Evolutionary conservation across 2,888 invertebrate species (phyloP).

Genomic region (Sphaeridia pumilis): DNA sequence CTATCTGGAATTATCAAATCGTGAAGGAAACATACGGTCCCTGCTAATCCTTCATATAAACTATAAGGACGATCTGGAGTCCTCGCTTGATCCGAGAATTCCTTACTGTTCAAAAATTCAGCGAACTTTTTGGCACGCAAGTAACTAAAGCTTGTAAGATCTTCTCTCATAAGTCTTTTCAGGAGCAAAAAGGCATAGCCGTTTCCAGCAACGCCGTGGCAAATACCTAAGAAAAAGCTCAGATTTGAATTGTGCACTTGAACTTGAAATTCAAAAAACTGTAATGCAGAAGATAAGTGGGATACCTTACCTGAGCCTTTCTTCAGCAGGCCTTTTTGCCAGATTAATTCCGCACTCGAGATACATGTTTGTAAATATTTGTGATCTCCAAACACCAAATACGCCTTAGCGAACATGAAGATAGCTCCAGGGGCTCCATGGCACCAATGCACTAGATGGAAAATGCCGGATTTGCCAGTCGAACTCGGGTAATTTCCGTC

Average conservation of each 20-base stretch:
- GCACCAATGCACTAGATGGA: conserved; percentile 55
- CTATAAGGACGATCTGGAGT: conserved; percentile 71
- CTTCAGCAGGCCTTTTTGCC: conserved; percentile 66
- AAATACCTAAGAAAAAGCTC: conserved; percentile 52
- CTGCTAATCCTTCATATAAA: conserved; percentile 75
- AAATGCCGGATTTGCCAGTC: conserved; percentile 52
- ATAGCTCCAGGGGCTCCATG: conserved; percentile 47
- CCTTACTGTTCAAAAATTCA: conserved; percentile 55
- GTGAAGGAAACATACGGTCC: conserved; percentile 67
- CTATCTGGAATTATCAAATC: conserved; percentile 62
- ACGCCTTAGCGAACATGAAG: conserved; percentile 71
- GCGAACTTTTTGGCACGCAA: conserved; percentile 66
- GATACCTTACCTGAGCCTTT: conserved; percentile 71
- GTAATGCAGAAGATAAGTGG: too few species aligned
- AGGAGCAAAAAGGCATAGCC: conserved; percentile 67
- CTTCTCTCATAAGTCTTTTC: conserved; percentile 55
- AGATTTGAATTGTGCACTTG: not conserved
- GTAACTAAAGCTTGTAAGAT: conserved; percentile 55
- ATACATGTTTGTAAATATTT: conserved; percentile 58
- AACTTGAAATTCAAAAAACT: not conserved
- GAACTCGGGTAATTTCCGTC: conserved; percentile 68
- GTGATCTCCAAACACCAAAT: conserved; percentile 57
- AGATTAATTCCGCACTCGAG: conserved; percentile 61
- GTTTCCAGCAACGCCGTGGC: conserved; percentile 76
- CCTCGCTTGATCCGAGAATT: conserved; percentile 55